Conservation (phyloP, 2,797 vertebrate genomes). For the Fratercula arctica region DNA sequence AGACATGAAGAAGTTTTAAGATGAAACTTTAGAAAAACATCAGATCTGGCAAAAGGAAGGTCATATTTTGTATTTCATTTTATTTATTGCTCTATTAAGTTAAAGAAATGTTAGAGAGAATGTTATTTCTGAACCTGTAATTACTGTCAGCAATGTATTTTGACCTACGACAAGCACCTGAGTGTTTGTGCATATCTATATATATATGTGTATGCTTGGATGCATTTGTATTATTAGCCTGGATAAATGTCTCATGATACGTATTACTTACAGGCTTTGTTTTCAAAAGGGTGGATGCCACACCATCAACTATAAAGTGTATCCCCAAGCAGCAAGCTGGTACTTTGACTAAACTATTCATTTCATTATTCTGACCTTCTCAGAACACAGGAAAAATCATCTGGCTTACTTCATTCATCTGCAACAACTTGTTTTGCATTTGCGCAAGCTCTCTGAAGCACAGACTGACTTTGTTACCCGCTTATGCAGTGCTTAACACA, state of each 20-base stretch:
- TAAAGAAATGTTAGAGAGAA: background rate
- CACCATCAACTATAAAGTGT: background rate
- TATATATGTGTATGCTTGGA: background rate
- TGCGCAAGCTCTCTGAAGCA: background rate
- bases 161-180: background rate
- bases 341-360: background rate
- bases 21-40: background rate
- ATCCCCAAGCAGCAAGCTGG: background rate
- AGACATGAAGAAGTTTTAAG: background rate
- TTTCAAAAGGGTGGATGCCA: background rate
- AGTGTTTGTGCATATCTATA: background rate
- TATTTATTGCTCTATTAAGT: background rate
- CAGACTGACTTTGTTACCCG: background rate
- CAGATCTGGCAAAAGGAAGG: background rate
- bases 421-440: background rate
- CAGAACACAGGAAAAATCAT: background rate
- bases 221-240: background rate
- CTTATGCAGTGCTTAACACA: background rate
- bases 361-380: background rate
- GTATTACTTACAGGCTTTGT: background rate
- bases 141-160: background rate
- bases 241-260: background rate
- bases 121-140: background rate
- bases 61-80: background rate
- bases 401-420: background rate